These are phyloP conservation scores for Dermatemys mawii DNA, from an alignment of 2,113 vertebrate genomes.

Conservation along the genomic window DNA sequence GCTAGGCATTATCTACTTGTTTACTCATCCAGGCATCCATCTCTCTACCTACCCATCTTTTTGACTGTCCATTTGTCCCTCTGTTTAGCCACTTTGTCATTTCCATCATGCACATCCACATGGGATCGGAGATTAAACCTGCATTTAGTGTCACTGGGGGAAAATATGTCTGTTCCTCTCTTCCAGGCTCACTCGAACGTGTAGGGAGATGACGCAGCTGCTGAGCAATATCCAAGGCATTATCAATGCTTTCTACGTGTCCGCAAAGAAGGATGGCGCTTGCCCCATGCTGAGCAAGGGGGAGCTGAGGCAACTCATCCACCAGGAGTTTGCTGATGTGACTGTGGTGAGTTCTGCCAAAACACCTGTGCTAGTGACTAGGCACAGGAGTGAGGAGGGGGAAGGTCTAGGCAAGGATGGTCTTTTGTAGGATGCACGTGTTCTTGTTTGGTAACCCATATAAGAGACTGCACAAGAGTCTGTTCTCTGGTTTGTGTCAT, in stretches of 20 bases:
- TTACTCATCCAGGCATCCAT: background rate
- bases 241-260: conserved; percentile 15
- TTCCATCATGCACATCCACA: background rate
- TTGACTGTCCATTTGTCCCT: background rate
- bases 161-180: background rate
- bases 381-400: accelerated
- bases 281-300: conserved; percentile 44
- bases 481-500: too few species aligned
- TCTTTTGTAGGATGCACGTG: too few species aligned
- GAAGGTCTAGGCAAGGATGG: too few species aligned
- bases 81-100: background rate
- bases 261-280: background rate
- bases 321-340: conserved; percentile 51
- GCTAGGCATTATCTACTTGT: accelerated
- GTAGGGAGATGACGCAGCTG: conserved; percentile 64
- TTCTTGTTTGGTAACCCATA: too few species aligned
- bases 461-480: too few species aligned
- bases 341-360: conserved; percentile 63
- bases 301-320: conserved; percentile 67
- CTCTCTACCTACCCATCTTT: background rate
- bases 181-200: background rate
- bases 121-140: too few species aligned
- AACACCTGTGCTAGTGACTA: too few species aligned
- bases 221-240: conserved; percentile 42
- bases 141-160: background rate